Conservation (phyloP, 2,888 invertebrate species). For the Cerceris ruficornis region DNA sequence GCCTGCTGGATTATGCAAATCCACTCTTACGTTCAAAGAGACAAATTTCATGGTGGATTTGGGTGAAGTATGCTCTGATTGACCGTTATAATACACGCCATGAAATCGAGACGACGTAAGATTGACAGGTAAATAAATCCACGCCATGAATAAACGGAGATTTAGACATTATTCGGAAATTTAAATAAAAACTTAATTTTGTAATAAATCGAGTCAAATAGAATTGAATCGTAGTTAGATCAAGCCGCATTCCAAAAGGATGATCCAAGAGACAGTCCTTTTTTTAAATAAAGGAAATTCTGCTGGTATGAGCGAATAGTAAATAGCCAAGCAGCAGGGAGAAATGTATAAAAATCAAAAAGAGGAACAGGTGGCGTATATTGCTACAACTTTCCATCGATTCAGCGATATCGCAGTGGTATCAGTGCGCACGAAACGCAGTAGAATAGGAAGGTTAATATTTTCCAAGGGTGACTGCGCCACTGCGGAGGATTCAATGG, state of each 20-base stretch:
- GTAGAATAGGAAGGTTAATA: constrained; percentile 35
- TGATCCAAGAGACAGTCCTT: no score
- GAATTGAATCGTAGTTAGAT: no score
- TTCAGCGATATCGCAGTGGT: constrained; percentile 13
- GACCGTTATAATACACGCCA: no score
- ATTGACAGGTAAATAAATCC: no score
- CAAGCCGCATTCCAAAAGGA: no score
- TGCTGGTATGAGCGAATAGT: not conserved
- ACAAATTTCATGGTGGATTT: no score
- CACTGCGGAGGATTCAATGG: constrained; percentile 36
- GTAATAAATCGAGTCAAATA: no score
- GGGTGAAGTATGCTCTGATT: no score
- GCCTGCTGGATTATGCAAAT: not conserved
- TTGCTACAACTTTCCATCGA: constrained; percentile 3
- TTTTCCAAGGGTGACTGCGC: constrained; percentile 33
- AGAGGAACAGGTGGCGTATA: constrained; percentile 3
- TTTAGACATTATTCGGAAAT: not conserved
- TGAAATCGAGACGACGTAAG: no score
- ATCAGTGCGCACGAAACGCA: not conserved
- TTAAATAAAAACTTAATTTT: not conserved
- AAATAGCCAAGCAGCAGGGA: not conserved
- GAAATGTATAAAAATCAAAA: not conserved
- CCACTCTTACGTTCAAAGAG: not conserved
- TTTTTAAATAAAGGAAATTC: no score
- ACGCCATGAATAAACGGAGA: no score